Evolutionary conservation across 2,797 vertebrate genomes (phyloP).

Genomic region (Setipinna tenuifilis): DNA sequence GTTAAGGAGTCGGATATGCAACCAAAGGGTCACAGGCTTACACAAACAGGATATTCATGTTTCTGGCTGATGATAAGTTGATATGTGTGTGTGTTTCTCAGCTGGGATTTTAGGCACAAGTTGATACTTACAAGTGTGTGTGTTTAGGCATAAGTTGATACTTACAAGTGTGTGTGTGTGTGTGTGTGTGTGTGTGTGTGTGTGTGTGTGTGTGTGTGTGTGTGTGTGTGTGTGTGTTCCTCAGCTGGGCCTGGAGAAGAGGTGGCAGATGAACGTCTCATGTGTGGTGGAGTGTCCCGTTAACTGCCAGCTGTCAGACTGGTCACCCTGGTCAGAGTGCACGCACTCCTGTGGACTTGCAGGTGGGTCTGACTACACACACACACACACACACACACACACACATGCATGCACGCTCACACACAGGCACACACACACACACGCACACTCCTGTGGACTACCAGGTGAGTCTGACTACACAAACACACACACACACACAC

Average conservation of each 20-base stretch:
- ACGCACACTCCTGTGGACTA: no score
- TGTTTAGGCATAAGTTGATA: background rate
- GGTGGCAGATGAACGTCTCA: conserved; percentile 93
- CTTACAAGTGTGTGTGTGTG: background rate
- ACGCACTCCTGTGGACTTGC: conserved; percentile 91
- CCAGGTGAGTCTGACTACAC: no score
- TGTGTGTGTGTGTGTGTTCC: background rate
- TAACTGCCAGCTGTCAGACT: conserved; percentile 96
- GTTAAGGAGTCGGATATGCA: no score
- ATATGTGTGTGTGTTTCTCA: no score
- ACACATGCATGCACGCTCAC: background rate
- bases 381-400: conserved; percentile 11
- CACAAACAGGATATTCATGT: no score
- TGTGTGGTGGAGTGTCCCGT: conserved; percentile 95
- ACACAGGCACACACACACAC: no score
- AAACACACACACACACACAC: no score
- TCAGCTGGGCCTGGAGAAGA: conserved; percentile 88
- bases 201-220: background rate
- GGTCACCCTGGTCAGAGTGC: conserved; percentile 93
- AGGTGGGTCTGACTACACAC: conserved; percentile 69
- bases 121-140: no score
- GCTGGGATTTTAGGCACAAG: no score
- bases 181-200: conserved; percentile 14
- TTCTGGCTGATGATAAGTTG: background rate
- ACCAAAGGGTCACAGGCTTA: no score